Evolutionary conservation across 2,888 invertebrate genomes (phyloP), one percentile per base, ranked within the genome.

Genomic region (Tillus elongatus): DNA sequence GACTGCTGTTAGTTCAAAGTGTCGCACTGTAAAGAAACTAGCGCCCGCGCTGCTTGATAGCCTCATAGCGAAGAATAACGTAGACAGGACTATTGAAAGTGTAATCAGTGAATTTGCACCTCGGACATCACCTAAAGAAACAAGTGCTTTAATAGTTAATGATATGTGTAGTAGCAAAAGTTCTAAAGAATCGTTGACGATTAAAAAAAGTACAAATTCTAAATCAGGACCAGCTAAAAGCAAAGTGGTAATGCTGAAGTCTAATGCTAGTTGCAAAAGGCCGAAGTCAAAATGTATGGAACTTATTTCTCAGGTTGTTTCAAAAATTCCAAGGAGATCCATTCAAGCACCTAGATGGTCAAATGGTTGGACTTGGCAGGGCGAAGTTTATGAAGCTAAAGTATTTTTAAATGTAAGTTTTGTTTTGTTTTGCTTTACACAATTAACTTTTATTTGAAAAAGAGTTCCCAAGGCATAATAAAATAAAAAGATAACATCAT

Each of bases 301-400:
- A 33, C 46, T 43, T 37, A 46, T 52, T 33, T 44, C 50, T 10
- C 49, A 50, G 30, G 41, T 42, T 9, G 43, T 56, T 12, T 40
- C 45, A 9, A 56, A 49, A 45, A 43, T 56, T 34, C 55, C 59
- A 13, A 59, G 59, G 42, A 63, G 52, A 53, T 49, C 55, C 33
- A 44, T 52, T 36, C 57, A 44, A 42, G 50, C 70, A 50, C 80
- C 80, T 26, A 76, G 75, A 52, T 90, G 88, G 88, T 88, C 86
- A 58, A 91, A 92, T 60, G 91, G 91, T 15, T 92, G 92, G 92
- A 77, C 74, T 45, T 92, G 90, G 87, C 83, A 85, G 57, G 91
- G 91, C 32, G 80, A 86, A 48, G 73, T 84, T 16, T 85, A 79
- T 60, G 74, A 87, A 57, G 80, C 83, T 46, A 82, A 82, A 71